Evolutionary conservation across 2,113 vertebrate genomes (phyloP), one percentile per base, ranked within the genome.

Genomic region (Plotosus lineatus): DNA sequence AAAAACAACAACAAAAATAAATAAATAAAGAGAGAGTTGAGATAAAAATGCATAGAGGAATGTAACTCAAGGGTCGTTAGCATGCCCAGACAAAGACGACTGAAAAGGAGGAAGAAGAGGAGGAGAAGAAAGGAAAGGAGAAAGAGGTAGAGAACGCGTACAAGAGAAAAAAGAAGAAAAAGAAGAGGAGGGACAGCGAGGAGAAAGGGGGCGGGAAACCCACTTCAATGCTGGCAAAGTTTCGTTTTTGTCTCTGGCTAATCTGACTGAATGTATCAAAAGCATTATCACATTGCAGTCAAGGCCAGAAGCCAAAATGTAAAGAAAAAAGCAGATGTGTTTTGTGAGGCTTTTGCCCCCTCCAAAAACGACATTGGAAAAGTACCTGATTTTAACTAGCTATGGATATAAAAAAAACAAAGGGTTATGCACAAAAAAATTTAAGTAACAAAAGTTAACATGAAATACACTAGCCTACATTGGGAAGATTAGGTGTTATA

Each of bases 231-330:
- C 95, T 95, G 93, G 94, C 91, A 94, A 93, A 94, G 89, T 85
- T 83, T 83, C 90, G 87, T 86, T 84, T 78, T 83, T 74, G 91
- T 90, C 88, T 94, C 93, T 92, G 95, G 95, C 94, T 88, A 94
- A 95, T 95, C 94, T 94, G 95, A 95, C 93, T 89, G 93, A 95
- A 96, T 96, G 96, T 93, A 92, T 93, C 91, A 83, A 85, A 80
- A 89, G 95, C 93, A 94, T 94, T 93, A 95, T 95, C 96, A 96
- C 96, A 97, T 97, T 94, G 86, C 94, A 94, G 93, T 95, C 95
- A 95, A 94, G 92, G 93, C 68, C 92, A 88, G 91, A 90, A 51
- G 51, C 51, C 40, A 51, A 40, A 66, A 51, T 68, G 17, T 46
- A 72, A 79, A 91, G 50, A 19, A 12, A 8, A 50, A 46, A 40